phyloP scores from a whole-genome alignment of 2,113 vertebrate species.

The Leptocoma aspasia region DNA sequence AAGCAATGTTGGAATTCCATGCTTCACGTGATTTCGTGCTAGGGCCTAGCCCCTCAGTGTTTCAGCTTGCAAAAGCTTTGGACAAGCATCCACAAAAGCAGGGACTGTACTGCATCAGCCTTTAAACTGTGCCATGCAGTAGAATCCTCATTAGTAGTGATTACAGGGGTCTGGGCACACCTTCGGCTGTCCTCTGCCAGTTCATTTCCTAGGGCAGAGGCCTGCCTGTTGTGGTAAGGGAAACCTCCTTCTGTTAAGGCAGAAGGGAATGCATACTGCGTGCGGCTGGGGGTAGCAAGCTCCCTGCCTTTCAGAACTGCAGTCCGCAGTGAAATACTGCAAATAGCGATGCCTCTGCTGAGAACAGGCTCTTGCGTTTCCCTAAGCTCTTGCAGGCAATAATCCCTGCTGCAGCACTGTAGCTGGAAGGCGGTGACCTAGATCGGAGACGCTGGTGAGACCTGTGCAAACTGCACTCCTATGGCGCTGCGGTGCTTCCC shows the following conservation, averaged over 20 bases:
- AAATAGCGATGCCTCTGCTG: rapidly evolving
- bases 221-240: rapidly evolving
- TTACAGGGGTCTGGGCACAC: rapidly evolving
- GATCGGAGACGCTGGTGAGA: rapidly evolving
- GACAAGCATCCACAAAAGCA: rapidly evolving
- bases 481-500: neutral
- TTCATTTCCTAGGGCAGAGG: rapidly evolving
- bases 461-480: rapidly evolving
- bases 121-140: too few species aligned
- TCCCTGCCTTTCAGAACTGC: neutral
- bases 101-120: neutral
- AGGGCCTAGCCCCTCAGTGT: rapidly evolving
- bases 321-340: too few species aligned
- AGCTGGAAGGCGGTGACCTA: neutral
- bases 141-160: rapidly evolving
- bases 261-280: rapidly evolving
- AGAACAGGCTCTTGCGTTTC: rapidly evolving
- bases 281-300: rapidly evolving
- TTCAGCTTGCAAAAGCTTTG: neutral
- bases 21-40: rapidly evolving
- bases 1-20: neutral
- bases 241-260: rapidly evolving
- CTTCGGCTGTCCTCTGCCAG: neutral
- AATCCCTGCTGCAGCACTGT: neutral
- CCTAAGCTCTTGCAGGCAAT: rapidly evolving